Evolutionary conservation across 2,113 vertebrate species (phyloP).

Genomic region (Calypte anna): DNA sequence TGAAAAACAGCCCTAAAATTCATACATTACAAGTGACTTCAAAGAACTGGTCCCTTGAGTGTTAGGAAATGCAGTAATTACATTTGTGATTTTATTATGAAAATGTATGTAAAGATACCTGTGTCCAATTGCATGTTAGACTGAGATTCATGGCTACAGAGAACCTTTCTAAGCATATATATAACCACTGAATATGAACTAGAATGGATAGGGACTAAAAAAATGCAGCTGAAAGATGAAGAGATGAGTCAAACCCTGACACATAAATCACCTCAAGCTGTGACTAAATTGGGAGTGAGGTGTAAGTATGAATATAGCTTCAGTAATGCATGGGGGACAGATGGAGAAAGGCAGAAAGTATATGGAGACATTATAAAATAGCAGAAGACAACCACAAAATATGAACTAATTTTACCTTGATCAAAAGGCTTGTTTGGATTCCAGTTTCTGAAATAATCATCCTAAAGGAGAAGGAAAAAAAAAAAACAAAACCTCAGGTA

Average conservation of each 20-base stretch:
- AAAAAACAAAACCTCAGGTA: slow-evolving; percentile 6
- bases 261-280: background rate
- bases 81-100: background rate
- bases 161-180: background rate
- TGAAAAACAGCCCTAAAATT: background rate
- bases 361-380: background rate
- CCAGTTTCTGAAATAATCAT: slow-evolving; percentile 88
- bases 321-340: background rate
- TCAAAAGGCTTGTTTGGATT: slow-evolving; percentile 85
- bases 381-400: background rate
- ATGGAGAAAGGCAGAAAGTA: background rate
- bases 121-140: background rate
- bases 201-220: background rate
- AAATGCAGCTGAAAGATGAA: background rate
- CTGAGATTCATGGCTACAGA: background rate
- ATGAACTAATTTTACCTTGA: slow-evolving; percentile 77
- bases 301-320: background rate
- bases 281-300: slow-evolving; percentile 2
- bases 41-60: background rate
- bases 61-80: background rate
- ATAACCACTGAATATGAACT: background rate
- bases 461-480: slow-evolving; percentile 63
- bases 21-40: background rate
- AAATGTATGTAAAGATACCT: background rate
- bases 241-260: background rate